A percentile compares a stretch with the other conserved stretches of the same genome.
phyloP scores from a whole-genome alignment of 2,113 vertebrate genomes.

The Corythaeola cristata region DNA sequence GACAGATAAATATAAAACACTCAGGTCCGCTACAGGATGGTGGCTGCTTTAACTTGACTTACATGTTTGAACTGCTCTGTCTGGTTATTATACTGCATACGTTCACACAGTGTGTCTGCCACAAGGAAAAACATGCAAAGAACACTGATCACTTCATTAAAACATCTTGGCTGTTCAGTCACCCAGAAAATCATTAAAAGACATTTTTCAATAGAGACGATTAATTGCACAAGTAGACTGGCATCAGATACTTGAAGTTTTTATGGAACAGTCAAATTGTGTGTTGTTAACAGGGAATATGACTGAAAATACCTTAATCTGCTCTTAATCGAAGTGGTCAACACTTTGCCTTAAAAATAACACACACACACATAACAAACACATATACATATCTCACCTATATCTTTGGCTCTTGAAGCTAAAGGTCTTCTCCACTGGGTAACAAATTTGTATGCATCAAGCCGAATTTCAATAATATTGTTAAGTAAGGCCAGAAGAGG shows the following conservation, averaged over 20 bases:
- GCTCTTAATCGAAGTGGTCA: not conserved
- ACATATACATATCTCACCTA: slow-evolving; percentile 77
- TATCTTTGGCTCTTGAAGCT: slow-evolving; percentile 94
- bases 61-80: not conserved
- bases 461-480: slow-evolving; percentile 95
- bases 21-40: not conserved
- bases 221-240: not conserved
- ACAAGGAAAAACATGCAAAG: not conserved
- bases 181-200: not conserved
- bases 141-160: not conserved
- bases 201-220: not conserved
- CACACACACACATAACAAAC: not conserved
- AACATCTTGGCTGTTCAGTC: not conserved
- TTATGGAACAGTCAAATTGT: not conserved
- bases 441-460: slow-evolving; percentile 97
- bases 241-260: not conserved
- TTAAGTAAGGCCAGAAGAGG: slow-evolving; percentile 94
- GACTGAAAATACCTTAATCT: not conserved
- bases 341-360: not conserved
- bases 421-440: slow-evolving; percentile 93
- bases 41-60: not conserved
- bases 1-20: not conserved
- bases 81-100: not conserved
- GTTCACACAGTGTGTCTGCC: not conserved
- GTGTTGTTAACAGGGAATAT: not conserved